Conservation (phyloP, 1,140 invertebrate species). For the Cotesia typhae region DNA sequence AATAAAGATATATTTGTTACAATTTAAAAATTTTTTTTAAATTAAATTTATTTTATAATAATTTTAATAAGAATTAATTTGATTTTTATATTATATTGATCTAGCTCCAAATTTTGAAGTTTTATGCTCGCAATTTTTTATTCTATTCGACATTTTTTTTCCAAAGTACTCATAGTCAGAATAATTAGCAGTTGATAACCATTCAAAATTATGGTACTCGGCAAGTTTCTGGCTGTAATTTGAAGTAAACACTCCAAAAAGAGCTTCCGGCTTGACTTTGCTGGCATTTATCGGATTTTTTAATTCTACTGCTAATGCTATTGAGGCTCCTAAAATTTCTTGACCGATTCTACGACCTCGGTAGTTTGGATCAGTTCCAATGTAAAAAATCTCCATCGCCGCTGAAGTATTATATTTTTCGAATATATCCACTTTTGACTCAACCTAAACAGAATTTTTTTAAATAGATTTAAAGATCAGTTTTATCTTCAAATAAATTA, state of each 20-base stretch:
- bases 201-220: slow-evolving; percentile 46
- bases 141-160: slow-evolving; percentile 50
- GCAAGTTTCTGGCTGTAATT: slow-evolving; percentile 52
- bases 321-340: slow-evolving; percentile 41
- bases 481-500: background rate
- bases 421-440: slow-evolving; percentile 49
- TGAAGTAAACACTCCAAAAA: slow-evolving; percentile 50
- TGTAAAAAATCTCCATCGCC: slow-evolving; percentile 52
- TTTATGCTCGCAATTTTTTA: slow-evolving; percentile 42
- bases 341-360: slow-evolving; percentile 47
- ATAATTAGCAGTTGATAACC: slow-evolving; percentile 41
- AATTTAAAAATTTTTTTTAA: too few relatives aligned
- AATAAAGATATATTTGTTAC: too few relatives aligned
- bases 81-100: slow-evolving; percentile 21
- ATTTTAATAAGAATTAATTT: background rate
- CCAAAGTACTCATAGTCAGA: slow-evolving; percentile 45
- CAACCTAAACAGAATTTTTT: slow-evolving; percentile 38
- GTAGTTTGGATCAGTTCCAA: slow-evolving; percentile 48
- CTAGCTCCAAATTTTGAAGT: slow-evolving; percentile 41
- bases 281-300: slow-evolving; percentile 31
- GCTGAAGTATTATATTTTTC: slow-evolving; percentile 42
- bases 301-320: slow-evolving; percentile 40
- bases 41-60: too few relatives aligned
- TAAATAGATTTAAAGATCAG: background rate
- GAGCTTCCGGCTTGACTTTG: slow-evolving; percentile 41